phyloP scores from a whole-genome alignment of 2,113 vertebrate species.

The Lonchura striata region DNA sequence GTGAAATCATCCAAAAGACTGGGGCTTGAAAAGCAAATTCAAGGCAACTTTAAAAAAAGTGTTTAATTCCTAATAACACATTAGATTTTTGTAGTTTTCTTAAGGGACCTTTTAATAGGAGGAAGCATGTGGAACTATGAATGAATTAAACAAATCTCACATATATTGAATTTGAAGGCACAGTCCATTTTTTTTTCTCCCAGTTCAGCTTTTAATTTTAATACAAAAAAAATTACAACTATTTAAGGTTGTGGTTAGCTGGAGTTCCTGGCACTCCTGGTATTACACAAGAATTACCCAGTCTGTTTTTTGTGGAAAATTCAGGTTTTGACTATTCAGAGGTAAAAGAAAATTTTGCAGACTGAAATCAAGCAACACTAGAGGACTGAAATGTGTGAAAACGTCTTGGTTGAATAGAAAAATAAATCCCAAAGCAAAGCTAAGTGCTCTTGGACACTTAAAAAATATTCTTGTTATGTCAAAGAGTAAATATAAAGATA shows the following conservation, averaged over 20 bases:
- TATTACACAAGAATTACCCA: not conserved
- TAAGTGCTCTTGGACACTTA: not conserved
- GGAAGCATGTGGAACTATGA: not conserved
- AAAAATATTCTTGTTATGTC: not conserved
- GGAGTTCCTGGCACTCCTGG: not conserved
- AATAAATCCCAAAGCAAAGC: not conserved
- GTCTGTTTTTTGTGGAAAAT: not conserved
- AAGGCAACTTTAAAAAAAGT: not conserved
- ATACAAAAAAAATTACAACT: not conserved
- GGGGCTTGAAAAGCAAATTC: not conserved
- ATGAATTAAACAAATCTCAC: not conserved
- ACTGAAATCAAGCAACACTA: not conserved
- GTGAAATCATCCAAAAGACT: not conserved
- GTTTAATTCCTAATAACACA: not conserved
- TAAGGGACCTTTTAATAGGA: not conserved
- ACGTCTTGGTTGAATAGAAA: not conserved
- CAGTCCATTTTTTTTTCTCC: not conserved
- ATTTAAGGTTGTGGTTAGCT: not conserved
- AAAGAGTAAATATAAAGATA: not conserved
- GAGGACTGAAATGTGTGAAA: not conserved
- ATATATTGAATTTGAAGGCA: not conserved
- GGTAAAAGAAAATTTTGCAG: not conserved
- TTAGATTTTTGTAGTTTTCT: not conserved
- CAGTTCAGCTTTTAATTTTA: not conserved
- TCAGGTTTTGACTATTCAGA: not conserved